Percentiles rank a stretch among this genome's conserved stretches.
Evolutionary conservation across 2,888 invertebrate species (phyloP).

Genomic region (Anagyrus pseudococci): DNA sequence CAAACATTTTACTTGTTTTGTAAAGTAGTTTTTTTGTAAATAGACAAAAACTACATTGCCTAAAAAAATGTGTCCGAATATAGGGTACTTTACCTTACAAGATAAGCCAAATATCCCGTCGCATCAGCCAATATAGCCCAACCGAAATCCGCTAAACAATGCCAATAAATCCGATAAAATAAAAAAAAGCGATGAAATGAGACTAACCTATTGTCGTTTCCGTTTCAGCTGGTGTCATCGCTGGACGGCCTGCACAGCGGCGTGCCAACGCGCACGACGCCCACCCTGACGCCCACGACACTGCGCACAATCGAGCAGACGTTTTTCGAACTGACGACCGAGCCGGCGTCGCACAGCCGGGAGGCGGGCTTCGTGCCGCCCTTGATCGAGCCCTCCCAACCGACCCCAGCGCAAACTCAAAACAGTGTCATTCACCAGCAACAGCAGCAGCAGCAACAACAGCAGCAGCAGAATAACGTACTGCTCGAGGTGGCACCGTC

Average conservation of each 20-base stretch:
- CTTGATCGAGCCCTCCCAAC: constrained; percentile 63
- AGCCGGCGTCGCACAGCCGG: constrained; percentile 75
- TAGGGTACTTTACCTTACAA: too few relatives aligned
- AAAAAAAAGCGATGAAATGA: too few relatives aligned
- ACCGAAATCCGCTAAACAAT: too few relatives aligned
- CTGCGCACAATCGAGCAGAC: constrained; percentile 91
- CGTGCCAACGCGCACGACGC: constrained; percentile 91
- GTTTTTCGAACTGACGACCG: constrained; percentile 84
- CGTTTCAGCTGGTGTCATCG: constrained; percentile 77
- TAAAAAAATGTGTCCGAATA: too few relatives aligned
- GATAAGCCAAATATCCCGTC: too few relatives aligned
- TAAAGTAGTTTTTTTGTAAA: too few relatives aligned
- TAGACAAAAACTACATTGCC: too few relatives aligned
- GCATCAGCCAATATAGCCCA: too few relatives aligned
- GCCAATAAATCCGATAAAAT: too few relatives aligned
- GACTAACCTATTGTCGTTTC: too few relatives aligned
- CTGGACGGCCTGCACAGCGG: constrained; percentile 87
- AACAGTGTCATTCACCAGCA: constrained; percentile 48
- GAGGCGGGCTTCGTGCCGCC: constrained; percentile 96
- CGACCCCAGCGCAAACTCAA: constrained; percentile 50
- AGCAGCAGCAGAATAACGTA: constrained; percentile 29
- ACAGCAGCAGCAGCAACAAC: constrained; percentile 41
- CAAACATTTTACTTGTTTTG: too few relatives aligned
- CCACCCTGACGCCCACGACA: constrained; percentile 93
- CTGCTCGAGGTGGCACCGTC: constrained; percentile 1